Evolutionary conservation across 1,140 invertebrate species (phyloP).

Genomic region (Caenorhabditis remanei): DNA sequence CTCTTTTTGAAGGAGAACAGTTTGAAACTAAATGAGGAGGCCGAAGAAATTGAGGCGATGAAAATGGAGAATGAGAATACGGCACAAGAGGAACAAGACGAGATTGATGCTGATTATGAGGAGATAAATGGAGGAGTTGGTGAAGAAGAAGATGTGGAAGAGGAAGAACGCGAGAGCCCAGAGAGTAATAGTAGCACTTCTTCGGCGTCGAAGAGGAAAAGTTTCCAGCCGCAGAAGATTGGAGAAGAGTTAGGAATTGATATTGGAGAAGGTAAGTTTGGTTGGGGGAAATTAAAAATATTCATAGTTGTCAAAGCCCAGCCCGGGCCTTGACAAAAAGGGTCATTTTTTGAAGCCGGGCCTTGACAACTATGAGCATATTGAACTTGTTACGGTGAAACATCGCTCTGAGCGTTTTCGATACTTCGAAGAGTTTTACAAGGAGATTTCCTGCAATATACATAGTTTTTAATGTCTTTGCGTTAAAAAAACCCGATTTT

Average conservation of each 20-base stretch:
- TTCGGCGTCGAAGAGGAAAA: constrained; percentile 57
- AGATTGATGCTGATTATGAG: constrained; percentile 39
- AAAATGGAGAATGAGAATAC: constrained; percentile 17
- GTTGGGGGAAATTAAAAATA: no score
- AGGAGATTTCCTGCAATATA: no score
- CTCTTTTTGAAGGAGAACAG: constrained; percentile 1
- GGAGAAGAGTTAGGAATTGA: constrained; percentile 38
- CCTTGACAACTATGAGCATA: no score
- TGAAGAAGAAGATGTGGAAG: constrained; percentile 39
- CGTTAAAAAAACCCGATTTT: no score
- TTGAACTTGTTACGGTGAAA: no score
- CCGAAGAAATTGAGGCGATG: background rate
- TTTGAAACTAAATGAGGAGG: background rate
- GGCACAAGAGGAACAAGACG: constrained; percentile 35
- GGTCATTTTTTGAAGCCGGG: no score
- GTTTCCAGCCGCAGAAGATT: constrained; percentile 58
- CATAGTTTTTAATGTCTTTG: no score
- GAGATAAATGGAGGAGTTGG: constrained; percentile 32
- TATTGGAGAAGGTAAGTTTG: background rate
- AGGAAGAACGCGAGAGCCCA: background rate
- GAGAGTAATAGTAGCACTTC: background rate
- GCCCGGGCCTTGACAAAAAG: no score
- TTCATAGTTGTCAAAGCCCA: no score
- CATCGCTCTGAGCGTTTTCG: no score
- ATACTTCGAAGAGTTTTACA: no score